Evolutionary conservation across 2,888 invertebrate species (phyloP), one percentile per base, ranked within the genome.

Genomic region (Stenodera caucasica): DNA sequence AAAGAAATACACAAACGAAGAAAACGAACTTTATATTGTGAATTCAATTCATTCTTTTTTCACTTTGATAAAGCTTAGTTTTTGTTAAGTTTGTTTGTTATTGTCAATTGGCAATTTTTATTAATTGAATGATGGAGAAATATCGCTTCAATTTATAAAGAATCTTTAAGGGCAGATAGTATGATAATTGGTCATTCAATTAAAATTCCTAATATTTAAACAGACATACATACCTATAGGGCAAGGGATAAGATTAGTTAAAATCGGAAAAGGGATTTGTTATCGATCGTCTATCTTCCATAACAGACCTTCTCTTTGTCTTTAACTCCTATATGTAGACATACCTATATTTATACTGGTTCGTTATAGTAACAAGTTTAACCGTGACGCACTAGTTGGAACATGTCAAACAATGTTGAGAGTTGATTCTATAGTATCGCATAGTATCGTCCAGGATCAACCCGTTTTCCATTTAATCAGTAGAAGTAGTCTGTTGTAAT

Each of bases 391-490:
- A 35, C 26, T 18, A 32, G 30, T 53, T 52, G 33, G 32, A 23
- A 33, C 53, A 58, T 50, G 40, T 35, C 40, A 51, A 60, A 55
- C 52, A 52, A 58, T 49, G 53, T 37, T 45, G 45, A 49, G 51
- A 53, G 55, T 55, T 52, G 59, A 52, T 49, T 54, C 37, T 32
- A 30, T 26, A 5, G 21, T 40, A 7, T 33, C 12, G 45, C 23
- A 45, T 35, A 50, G 29, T 40, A 55, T 30, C 49, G 54, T 33
- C 23, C 23, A 23, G 49, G 23, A 45, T 55, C 55, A 33, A 37
- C 33, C 50, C 56, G 50, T 37, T 40, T n/a, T 54, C 53, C 58
- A 51, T 66, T 60, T 62, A 66, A 66, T 66, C 66, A 66, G 53
- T 26, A 60, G 51, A 53, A 64, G 63, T 65, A 56, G 63, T 53